Evolutionary conservation across 2,797 vertebrate species (phyloP).

Genomic region (Odontamblyopus rebecca): DNA sequence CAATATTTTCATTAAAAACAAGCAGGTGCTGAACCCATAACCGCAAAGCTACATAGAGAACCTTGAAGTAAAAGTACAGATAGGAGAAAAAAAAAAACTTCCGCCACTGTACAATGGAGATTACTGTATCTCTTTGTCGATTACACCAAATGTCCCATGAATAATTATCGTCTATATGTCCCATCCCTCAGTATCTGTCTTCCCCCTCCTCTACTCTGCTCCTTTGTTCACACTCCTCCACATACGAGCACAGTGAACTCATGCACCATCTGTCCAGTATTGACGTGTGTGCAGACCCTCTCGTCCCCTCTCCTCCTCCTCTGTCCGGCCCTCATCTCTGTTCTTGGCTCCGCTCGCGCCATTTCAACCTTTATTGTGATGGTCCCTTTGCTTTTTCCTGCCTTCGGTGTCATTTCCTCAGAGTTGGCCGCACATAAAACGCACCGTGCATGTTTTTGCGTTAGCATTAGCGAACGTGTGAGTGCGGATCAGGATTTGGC

Average conservation of each 20-base stretch:
- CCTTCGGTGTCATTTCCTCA: conserved; percentile 21
- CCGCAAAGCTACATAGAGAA: too few relatives aligned
- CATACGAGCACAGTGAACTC: conserved; percentile 33
- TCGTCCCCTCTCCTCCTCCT: conserved; percentile 21
- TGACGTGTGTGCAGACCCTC: conserved; percentile 38
- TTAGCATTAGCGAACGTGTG: conserved; percentile 14
- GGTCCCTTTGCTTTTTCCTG: conserved; percentile 54
- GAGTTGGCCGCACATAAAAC: conserved; percentile 12
- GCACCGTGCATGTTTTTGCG: conserved; percentile 18
- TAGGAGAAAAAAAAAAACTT: too few relatives aligned
- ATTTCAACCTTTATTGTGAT: conserved; percentile 54
- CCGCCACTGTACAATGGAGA: too few relatives aligned
- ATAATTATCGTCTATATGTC: too few relatives aligned
- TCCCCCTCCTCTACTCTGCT: too few relatives aligned
- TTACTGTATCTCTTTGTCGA: too few relatives aligned
- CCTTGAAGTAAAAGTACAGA: too few relatives aligned
- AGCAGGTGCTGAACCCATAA: too few relatives aligned
- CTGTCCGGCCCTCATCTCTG: conserved; percentile 40
- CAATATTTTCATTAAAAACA: too few relatives aligned
- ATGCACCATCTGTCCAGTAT: conserved; percentile 55
- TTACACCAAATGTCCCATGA: too few relatives aligned
- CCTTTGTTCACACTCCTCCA: conserved; percentile 5
- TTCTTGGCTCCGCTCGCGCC: conserved; percentile 32
- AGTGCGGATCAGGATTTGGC: conserved; percentile 15
- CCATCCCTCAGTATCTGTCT: too few relatives aligned